A percentile compares a stretch with the other conserved stretches of the same genome.
Evolutionary conservation across 2,888 invertebrate species (phyloP).

Genomic region (Lepeophtheirus nordmannii): DNA sequence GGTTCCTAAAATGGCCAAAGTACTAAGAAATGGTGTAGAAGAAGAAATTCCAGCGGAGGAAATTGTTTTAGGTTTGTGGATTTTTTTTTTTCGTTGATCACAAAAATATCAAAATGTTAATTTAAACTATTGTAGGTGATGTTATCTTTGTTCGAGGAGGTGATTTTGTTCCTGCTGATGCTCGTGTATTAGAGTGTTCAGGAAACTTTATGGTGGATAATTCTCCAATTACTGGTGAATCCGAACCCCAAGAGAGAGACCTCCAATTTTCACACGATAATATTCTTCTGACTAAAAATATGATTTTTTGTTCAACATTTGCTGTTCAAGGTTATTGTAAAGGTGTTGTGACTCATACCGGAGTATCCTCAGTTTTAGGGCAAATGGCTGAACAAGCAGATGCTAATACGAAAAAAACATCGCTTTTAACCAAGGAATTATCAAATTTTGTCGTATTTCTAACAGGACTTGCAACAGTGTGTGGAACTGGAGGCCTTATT

Average conservation of each 20-base stretch:
- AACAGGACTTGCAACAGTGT: not conserved
- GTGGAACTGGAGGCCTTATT: slow-evolving; percentile 8
- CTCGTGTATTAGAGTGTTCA: slow-evolving; percentile 18
- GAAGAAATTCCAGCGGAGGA: slow-evolving; percentile 7
- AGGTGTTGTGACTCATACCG: slow-evolving; percentile 16
- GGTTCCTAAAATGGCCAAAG: not conserved
- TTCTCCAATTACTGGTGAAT: slow-evolving; percentile 20
- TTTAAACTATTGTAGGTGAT: no score
- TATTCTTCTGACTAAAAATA: slow-evolving; percentile 11
- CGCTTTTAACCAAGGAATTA: slow-evolving; percentile 16
- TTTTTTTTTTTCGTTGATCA: not conserved
- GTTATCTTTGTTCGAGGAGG: not conserved
- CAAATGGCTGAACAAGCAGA: slow-evolving; percentile 12
- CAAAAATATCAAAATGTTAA: not conserved
- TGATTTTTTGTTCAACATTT: slow-evolving; percentile 15
- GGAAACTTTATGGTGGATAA: slow-evolving; percentile 22
- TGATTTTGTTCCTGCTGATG: slow-evolving; percentile 22
- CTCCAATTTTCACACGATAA: slow-evolving; percentile 14
- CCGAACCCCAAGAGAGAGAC: slow-evolving; percentile 18
- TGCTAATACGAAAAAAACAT: not conserved
- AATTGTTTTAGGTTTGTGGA: slow-evolving; percentile 11
- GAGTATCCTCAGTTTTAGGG: not conserved
- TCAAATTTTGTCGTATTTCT: slow-evolving; percentile 14
- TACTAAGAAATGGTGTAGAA: slow-evolving; percentile 11
- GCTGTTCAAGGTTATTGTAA: slow-evolving; percentile 2